phyloP scores from a whole-genome alignment of 2,888 invertebrate genomes.

The Globia sparganii region DNA sequence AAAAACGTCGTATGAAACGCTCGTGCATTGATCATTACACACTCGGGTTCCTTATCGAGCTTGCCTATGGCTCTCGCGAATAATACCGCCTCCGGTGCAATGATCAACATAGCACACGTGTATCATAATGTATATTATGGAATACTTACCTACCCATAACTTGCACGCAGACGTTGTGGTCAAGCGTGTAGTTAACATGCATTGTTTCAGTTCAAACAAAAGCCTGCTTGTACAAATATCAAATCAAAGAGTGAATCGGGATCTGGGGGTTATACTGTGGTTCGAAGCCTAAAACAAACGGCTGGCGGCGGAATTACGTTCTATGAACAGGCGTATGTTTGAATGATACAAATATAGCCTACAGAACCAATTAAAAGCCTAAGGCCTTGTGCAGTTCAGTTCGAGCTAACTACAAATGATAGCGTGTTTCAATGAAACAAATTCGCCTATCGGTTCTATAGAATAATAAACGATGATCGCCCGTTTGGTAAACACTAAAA shows the following conservation, averaged over 20 bases:
- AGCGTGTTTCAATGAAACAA: conserved; percentile 28
- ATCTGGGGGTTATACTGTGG: neutral
- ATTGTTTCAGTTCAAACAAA: neutral
- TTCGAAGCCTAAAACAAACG: conserved; percentile 20
- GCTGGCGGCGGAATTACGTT: neutral
- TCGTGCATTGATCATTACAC: too few relatives aligned
- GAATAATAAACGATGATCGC: conserved; percentile 14
- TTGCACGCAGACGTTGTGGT: neutral
- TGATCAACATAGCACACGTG: too few relatives aligned
- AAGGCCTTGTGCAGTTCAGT: conserved; percentile 2
- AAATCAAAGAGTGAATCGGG: neutral
- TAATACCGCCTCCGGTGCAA: too few relatives aligned
- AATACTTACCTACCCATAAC: neutral
- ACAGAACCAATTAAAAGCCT: conserved; percentile 22
- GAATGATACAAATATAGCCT: conserved; percentile 19
- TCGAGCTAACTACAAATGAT: conserved; percentile 12
- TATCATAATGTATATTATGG: too few relatives aligned
- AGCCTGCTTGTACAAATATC: neutral
- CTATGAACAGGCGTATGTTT: conserved; percentile 12
- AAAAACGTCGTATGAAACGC: too few relatives aligned
- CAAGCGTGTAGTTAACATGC: neutral
- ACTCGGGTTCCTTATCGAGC: too few relatives aligned
- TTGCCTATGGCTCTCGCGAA: too few relatives aligned
- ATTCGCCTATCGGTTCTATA: conserved; percentile 3
- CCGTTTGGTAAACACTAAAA: conserved; percentile 10